These are phyloP conservation scores for Argyresthia albistria DNA, from an alignment of 2,888 invertebrate species.

Conservation along the genomic window DNA sequence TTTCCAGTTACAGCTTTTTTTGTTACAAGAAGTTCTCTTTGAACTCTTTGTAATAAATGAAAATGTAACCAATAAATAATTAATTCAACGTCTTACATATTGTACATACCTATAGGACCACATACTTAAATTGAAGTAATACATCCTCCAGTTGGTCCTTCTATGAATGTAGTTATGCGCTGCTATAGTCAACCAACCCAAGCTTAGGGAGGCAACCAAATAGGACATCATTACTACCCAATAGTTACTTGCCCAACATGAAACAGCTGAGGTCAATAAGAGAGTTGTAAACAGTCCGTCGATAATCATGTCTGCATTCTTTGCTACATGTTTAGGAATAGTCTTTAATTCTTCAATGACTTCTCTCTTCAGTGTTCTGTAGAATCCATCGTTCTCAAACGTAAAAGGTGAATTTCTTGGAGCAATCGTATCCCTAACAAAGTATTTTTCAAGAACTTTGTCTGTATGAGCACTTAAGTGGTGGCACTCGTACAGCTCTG, in stretches of 20 bases:
- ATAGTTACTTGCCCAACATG: conserved; percentile 26
- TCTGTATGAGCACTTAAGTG: conserved; percentile 75
- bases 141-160: conserved; percentile 85
- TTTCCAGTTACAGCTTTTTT: neutral
- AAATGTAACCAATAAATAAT: too few relatives aligned
- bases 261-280: conserved; percentile 29
- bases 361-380: conserved; percentile 76
- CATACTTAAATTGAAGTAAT: conserved; percentile 79
- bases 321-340: conserved; percentile 45
- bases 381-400: conserved; percentile 82
- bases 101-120: conserved; percentile 73
- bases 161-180: conserved; percentile 87
- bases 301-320: conserved; percentile 35
- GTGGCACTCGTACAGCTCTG: conserved; percentile 84
- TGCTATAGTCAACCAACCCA: conserved; percentile 72
- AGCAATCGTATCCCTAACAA: conserved; percentile 73
- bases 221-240: conserved; percentile 34
- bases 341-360: conserved; percentile 69
- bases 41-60: too few relatives aligned
- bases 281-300: conserved; percentile 44
- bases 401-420: conserved; percentile 81
- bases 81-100: too few relatives aligned
- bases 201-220: conserved; percentile 46
- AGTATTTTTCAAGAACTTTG: conserved; percentile 74
- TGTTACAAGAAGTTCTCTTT: too few relatives aligned